phyloP scores from a whole-genome alignment of 2,797 vertebrate species.

The Pogoniulus pusillus region DNA sequence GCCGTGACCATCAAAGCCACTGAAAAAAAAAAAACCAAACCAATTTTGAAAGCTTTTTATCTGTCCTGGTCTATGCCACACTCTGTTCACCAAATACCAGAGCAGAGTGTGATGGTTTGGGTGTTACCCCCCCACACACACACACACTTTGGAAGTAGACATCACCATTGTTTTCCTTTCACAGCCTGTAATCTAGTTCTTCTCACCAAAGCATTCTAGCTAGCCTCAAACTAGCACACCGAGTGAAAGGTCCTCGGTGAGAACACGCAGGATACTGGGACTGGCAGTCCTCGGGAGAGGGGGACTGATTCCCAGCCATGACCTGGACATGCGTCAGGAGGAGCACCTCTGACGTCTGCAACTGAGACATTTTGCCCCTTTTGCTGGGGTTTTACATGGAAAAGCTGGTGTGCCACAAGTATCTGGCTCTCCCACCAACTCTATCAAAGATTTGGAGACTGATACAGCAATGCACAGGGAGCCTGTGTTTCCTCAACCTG shows the following conservation, averaged over 20 bases:
- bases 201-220: no score
- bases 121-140: no score
- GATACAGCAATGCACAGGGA: neutral
- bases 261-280: neutral
- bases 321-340: neutral
- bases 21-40: accelerated
- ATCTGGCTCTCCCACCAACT: neutral
- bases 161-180: no score
- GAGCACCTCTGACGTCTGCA: neutral
- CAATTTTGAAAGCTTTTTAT: neutral
- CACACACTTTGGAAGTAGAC: no score
- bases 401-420: neutral
- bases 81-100: neutral
- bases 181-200: no score
- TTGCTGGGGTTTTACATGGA: neutral
- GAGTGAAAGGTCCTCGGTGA: neutral
- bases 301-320: neutral
- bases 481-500: neutral
- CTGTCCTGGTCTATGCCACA: neutral
- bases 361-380: neutral
- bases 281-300: accelerated
- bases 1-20: neutral
- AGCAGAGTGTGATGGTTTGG: no score
- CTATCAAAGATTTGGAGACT: neutral
- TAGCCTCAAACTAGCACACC: no score